Evolutionary conservation across 2,797 vertebrate genomes (phyloP).

Genomic region (Pteronotus mesoamericanus): DNA sequence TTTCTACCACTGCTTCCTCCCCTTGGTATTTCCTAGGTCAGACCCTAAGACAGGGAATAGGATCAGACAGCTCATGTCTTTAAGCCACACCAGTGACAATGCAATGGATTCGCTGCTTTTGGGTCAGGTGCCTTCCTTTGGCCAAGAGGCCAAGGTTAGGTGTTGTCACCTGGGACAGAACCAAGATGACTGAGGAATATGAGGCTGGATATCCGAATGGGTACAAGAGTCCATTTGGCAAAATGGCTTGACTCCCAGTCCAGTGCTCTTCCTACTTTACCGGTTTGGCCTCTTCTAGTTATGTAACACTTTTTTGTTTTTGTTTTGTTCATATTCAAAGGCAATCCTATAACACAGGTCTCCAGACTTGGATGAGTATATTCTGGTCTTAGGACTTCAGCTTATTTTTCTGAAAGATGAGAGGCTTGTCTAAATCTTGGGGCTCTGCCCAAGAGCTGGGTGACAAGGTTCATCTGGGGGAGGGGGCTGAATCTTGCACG

Average conservation of each 20-base stretch:
- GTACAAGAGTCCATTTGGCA: background rate
- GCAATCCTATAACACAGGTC: background rate
- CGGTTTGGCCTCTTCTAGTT: background rate
- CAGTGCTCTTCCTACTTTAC: background rate
- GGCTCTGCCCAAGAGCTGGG: background rate
- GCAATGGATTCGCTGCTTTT: background rate
- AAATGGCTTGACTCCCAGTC: background rate
- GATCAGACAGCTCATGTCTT: background rate
- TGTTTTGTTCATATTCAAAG: background rate
- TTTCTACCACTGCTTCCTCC: background rate
- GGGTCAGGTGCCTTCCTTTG: background rate
- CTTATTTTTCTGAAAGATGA: background rate
- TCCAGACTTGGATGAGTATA: background rate
- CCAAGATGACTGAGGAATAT: background rate
- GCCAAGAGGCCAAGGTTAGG: too few species aligned
- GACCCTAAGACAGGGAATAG: background rate
- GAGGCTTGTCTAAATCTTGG: background rate
- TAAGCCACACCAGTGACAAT: too few species aligned
- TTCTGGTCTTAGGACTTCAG: background rate
- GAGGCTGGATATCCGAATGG: background rate
- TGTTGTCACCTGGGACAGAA: background rate
- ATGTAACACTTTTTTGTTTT: background rate
- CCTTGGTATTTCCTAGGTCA: background rate
- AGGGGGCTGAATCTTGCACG: rapidly evolving
- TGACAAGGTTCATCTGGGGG: background rate